phyloP scores from a whole-genome alignment of 2,888 invertebrate genomes.

The Temnothorax ravouxi region DNA sequence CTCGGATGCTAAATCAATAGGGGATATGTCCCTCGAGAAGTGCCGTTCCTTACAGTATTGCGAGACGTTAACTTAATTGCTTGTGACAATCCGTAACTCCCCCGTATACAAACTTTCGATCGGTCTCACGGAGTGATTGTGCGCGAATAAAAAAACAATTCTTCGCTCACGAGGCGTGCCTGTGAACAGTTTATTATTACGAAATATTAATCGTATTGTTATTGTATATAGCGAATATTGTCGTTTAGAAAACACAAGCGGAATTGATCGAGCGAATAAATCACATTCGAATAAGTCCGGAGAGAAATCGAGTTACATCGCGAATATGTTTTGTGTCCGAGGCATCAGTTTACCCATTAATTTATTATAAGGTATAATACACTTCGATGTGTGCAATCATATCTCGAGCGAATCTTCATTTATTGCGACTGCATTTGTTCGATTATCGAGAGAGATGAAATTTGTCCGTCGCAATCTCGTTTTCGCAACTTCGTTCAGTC shows the following conservation, averaged over 20 bases:
- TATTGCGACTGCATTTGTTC: slow-evolving; percentile 67
- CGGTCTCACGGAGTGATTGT: neutral
- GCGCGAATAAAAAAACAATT: neutral
- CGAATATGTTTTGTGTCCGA: neutral
- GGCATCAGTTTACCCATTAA: neutral
- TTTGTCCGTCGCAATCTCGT: slow-evolving; percentile 11
- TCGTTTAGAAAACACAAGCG: neutral
- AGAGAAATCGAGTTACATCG: neutral
- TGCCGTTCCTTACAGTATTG: neutral
- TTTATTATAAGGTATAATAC: neutral
- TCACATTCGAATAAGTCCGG: neutral
- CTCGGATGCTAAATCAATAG: slow-evolving; percentile 37
- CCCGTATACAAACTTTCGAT: neutral
- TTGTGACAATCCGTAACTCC: neutral
- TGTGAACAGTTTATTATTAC: neutral
- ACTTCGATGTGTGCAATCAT: neutral
- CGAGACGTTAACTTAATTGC: neutral
- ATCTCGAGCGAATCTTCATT: slow-evolving; percentile 45
- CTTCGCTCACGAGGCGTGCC: neutral
- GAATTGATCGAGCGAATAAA: neutral
- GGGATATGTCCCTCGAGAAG: neutral
- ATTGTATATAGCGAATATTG: neutral
- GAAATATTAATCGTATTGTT: neutral
- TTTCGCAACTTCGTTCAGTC: slow-evolving; percentile 42
- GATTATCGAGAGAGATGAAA: slow-evolving; percentile 24